Evolutionary conservation across 2,113 vertebrate species (phyloP), one percentile per base, ranked within the genome.

Genomic region (Hemicordylus capensis): DNA sequence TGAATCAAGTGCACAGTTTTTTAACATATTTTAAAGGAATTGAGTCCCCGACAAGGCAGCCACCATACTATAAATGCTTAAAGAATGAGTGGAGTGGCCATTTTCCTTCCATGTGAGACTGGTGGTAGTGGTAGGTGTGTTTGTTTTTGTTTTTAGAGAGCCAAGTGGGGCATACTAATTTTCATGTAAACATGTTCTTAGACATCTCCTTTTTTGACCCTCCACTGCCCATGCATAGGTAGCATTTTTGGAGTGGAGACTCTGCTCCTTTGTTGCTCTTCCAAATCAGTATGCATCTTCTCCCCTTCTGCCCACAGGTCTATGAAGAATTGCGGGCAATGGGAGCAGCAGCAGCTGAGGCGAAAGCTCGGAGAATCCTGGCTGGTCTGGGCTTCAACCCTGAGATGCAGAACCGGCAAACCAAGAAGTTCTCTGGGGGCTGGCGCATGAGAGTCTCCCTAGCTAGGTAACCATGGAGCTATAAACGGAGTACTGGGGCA

Each of bases 391-490:
- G 97, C 1, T 98, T 99, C 4, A 98, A 98, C 51, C 94, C 98
- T 0, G 98, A 98, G 90, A 98, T 98, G 98, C 98, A 98, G 94
- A 98, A 97, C 90, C 93, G 98, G 89, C 93, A 98, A 39, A 99
- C 98, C 5, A 97, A 97, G 93, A 98, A 98, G 93, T 99, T 98
- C 91, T 98, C 98, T 0, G 98, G 98, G 48, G 98, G 98, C 2
- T 98, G 98, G 98, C 96, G 98, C 37, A 99, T 99, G 98, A 97
- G 98, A 70, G 98, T 99, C 22, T 98, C 98, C 1, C 92, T 99
- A 4, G 98, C 98, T 83, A 97, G 98, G 98, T 98, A 64, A 76
- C 67, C 59, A 4, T 8, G n/a, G 48, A 64, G 17, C 26, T 19
- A 2, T 19, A 42, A 8, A 56, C 37, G 14, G 10, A 22, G 15